Base-by-base conservation (phyloP, 2,888 invertebrate genomes). In the Epinotia demarniana region DNA sequence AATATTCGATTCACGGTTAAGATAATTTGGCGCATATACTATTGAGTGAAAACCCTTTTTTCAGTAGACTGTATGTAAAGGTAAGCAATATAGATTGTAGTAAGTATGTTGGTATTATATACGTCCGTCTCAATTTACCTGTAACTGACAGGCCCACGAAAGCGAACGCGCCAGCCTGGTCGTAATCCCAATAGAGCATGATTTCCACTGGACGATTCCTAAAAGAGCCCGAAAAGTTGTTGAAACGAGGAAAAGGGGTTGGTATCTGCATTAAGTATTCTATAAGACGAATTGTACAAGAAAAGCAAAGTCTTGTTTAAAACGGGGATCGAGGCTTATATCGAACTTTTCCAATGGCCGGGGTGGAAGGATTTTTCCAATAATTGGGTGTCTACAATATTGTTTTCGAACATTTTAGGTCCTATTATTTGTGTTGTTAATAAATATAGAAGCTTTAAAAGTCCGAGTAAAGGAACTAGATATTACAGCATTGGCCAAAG, bases 301-400 rank as follows among this genome's bases (percentile, higher is more conserved):
- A 91, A 92, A 92, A 92, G 92, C 92, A 92, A 92, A 92, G 89
- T 89, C 92, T 90, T 92, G 92, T 92, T 90, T 90, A 88, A 90
- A 89, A 86, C 79, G 86, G 86, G 84, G 84, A 85, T 86, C 86
- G 87, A 85, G 86, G 87, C 88, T 89, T 90, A 89, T 88, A 89
- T 89, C 85, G 88, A 90, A 92, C 88, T 89, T 91, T 92, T 84
- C 86, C 88, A 89, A 88, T 90, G 90, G 90, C 89, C 88, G 88
- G 86, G 88, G 89, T 88, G 86, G 85, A 81, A 88, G 87, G 88
- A 90, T 91, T 90, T 92, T 92, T 91, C 90, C 87, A 89, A 91
- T 91, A 86, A 88, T 87, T 89, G 88, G 90, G 89, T 85, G 88
- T 85, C 86, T 86, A 86, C 87, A 86, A 89, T 89, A 90, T 90